phyloP scores from a whole-genome alignment of 2,797 vertebrate genomes.

The Danio jaintianensis region DNA sequence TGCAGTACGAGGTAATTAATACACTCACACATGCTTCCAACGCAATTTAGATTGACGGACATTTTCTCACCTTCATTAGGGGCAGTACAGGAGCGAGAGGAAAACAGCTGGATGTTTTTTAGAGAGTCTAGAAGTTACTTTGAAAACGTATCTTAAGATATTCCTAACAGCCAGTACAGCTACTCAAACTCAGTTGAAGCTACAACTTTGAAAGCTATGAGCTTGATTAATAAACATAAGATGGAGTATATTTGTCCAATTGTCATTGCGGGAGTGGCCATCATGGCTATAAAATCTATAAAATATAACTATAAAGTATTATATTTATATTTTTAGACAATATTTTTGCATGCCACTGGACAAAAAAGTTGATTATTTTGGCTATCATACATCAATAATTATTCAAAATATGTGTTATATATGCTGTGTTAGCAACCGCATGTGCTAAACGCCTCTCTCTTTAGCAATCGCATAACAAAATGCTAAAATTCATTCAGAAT shows the following conservation, averaged over 20 bases:
- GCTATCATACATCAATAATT: no score
- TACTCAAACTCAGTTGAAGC: neutral
- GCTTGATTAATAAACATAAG: neutral
- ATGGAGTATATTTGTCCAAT: neutral
- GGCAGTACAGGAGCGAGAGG: neutral
- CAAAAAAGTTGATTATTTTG: no score
- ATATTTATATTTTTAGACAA: no score
- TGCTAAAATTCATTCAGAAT: no score
- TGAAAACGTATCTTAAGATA: neutral
- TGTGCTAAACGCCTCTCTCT: no score
- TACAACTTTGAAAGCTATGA: neutral
- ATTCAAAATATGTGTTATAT: no score
- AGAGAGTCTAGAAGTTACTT: neutral
- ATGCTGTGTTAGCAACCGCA: no score
- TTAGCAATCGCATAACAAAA: no score
- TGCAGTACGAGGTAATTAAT: slow-evolving; percentile 79
- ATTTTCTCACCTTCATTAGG: slow-evolving; percentile 29
- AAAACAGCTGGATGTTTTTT: neutral
- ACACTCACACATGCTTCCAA: slow-evolving; percentile 75
- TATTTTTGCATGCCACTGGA: no score
- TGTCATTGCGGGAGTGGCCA: neutral
- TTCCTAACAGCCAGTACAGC: neutral
- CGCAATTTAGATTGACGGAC: slow-evolving; percentile 38
- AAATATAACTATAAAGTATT: no score
- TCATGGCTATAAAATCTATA: neutral